Evolutionary conservation across 1,140 invertebrate genomes (phyloP), one percentile per base, ranked within the genome.

Genomic region (Drosophila subpulchrella): DNA sequence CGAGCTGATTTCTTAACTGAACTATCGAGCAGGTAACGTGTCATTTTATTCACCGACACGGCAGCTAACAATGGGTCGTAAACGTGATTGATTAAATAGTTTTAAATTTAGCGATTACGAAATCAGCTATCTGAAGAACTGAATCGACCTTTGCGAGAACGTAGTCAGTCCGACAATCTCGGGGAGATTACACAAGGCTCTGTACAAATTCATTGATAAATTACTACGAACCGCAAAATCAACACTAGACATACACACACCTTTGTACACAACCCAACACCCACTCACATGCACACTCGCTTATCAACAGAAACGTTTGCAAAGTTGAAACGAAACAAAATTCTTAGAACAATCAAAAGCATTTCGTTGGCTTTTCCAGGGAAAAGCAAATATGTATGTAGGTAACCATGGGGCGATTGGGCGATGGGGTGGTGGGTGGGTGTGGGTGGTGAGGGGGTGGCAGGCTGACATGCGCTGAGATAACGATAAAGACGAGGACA

Each of bases 301-400:
- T 75, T 75, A 75, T 75, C 72, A 58, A 62, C 32, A 42, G 46
- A 70, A 77, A 61, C 62, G 74, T 51, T 68, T 78, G 83, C 83
- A 63, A 88, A 88, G 84, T 89, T 79, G 55, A 76, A 76, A 72
- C 58, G 56, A 72, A 61, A 78, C 47, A 44, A 70, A 78, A 70
- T 88, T 88, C 83, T 75, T 24, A 84, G 83, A 89, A 88, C 76
- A 88, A 88, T 88, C 83, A 88, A 88, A 88, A 89, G 84, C 84
- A 75, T 63, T 88, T 83, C 70, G 75, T 79, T 79, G 58, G 75
- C 62, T 79, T 71, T 86, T 86, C 76, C 75, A 70, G 39, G 63
- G 75, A 88, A 88, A 89, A 74, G 75, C 60, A 88, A 89, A 89
- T 88, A 80, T 79, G 70, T 88, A 80, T 79, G 70, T 80, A 57